phyloP scores from a whole-genome alignment of 23 tunicate genomes.

The Ciona savignyi region DNA sequence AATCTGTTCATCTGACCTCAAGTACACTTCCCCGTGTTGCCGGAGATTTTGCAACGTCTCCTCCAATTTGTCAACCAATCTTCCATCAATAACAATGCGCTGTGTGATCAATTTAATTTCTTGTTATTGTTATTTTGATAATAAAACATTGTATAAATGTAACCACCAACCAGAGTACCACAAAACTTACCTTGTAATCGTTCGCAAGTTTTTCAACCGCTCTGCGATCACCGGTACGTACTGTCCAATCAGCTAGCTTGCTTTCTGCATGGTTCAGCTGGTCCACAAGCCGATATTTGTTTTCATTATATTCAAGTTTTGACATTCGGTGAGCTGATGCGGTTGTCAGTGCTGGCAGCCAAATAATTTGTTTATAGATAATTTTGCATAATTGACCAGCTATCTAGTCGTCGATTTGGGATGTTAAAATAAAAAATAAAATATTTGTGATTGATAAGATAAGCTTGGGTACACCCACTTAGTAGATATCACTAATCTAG shows the following conservation, averaged over 20 bases:
- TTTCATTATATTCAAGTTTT: conserved; percentile 41
- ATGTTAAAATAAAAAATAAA: no score
- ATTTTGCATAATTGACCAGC: no score
- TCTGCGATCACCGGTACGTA: conserved; percentile 20
- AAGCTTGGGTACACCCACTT: no score
- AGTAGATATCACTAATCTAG: no score
- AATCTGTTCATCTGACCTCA: conserved; percentile 34
- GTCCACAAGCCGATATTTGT: conserved; percentile 21
- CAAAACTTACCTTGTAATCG: conserved; percentile 17
- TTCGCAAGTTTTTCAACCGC: conserved; percentile 29
- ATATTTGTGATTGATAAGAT: neutral
- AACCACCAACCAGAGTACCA: no score
- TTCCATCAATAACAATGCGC: conserved; percentile 8
- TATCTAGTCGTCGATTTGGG: neutral
- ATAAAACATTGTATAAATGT: no score
- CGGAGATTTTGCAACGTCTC: neutral
- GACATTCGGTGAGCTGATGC: conserved; percentile 24
- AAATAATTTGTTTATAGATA: neutral
- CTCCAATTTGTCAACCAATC: conserved; percentile 26
- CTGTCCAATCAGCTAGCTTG: conserved; percentile 52
- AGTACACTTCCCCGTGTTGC: conserved; percentile 17
- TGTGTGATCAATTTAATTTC: no score
- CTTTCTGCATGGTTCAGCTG: conserved; percentile 34
- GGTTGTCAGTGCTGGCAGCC: conserved; percentile 14
- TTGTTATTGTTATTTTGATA: no score